Base-by-base conservation (phyloP, 1,140 invertebrate species). In the Bombus breviceps region DNA sequence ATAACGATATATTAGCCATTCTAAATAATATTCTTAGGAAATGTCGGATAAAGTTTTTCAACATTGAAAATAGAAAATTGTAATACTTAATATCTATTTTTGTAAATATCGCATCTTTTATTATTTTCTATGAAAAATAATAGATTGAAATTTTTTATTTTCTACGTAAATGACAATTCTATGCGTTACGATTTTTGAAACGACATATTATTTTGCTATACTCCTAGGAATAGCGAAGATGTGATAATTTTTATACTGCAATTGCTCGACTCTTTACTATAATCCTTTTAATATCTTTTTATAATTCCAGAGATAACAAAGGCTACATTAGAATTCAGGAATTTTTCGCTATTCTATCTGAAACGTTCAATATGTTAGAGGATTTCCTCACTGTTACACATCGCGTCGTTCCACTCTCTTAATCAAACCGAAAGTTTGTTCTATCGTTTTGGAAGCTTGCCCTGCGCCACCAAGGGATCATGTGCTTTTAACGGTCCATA, bases 41-140 rank as follows among this genome's bases (percentile, higher is more conserved):
- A 53, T 2, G 18, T 53, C 1, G 47, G 1, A 22, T 22, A 53
- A 22, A 18, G 15, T 47, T 18, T 6, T 47, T 18, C 18, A 6
- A 47, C 5, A 6, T 18, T 18, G 5, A 47, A 18, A 18, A 47
- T 6, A 0, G 5, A 47, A 47, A 0, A 47, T 18, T 1, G 6
- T 6, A 47, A 18, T 18, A 47, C 0, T 0, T 47, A 6, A 47
- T 6, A 47, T 47, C 15, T 47, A 47, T 6, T 47, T 18, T 5
- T 18, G 5, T 18, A 18, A 18, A 18, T 47, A 47, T 47, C 0
- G 47, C 15, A 5, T 47, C 15, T 47, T 47, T 47, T 0, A 6
- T 53, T 53, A 22, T 53, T 22, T 53, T 53, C 18, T 22, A 53
- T 53, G 5, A 53, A 53, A 22, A 22, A 53, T 53, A 53, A 53